Percentiles rank a stretch among this genome's conserved stretches.
Conservation (phyloP, 2,888 invertebrate species). For the Nephrotoma appendiculata region DNA sequence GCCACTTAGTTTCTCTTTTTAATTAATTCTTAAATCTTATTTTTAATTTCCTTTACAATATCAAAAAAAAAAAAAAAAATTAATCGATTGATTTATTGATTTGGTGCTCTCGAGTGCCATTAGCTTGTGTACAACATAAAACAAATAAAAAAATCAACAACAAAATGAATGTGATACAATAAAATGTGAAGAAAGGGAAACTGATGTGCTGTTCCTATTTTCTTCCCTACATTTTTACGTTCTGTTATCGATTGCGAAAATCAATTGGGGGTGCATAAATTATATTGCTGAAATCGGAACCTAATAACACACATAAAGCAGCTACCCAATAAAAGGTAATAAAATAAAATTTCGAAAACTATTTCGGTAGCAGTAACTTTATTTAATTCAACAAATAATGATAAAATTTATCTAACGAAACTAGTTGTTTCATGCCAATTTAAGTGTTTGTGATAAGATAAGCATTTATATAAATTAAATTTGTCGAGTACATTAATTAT, state of each 20-base stretch:
- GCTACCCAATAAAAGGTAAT: background rate
- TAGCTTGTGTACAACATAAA: background rate
- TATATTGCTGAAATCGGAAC: background rate
- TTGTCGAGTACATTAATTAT: background rate
- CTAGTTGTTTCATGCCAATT: background rate
- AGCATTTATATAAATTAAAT: background rate
- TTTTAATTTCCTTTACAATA: background rate
- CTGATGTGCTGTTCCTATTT: background rate
- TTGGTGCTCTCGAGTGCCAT: background rate
- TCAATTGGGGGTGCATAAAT: background rate
- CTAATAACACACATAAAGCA: background rate
- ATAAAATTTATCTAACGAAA: background rate
- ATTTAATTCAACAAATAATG: background rate
- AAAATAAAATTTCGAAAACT: background rate
- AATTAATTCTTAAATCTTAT: background rate
- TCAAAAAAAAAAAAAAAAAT: background rate
- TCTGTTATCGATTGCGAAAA: background rate
- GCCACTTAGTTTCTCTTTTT: background rate
- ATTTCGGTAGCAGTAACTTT: background rate
- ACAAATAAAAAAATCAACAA: background rate
- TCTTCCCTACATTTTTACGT: background rate
- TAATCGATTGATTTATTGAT: background rate
- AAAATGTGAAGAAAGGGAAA: background rate
- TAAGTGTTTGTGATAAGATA: background rate
- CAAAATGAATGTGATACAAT: background rate